phyloP scores from a whole-genome alignment of 1,140 invertebrate genomes.

The Lepidurus apus region DNA sequence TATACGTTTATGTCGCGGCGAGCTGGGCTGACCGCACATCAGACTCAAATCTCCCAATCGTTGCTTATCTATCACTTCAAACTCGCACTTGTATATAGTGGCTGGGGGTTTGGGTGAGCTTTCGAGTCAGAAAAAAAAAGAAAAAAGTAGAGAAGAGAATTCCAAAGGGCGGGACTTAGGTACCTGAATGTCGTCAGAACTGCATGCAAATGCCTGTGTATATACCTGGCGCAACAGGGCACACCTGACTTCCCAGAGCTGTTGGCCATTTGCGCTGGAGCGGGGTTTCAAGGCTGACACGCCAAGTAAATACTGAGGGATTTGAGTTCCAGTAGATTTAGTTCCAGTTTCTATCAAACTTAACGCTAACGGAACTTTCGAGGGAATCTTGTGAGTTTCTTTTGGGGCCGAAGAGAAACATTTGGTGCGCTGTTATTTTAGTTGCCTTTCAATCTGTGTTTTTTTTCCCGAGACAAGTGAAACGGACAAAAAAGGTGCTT shows the following conservation, averaged over 20 bases:
- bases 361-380: background rate
- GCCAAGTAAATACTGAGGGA: background rate
- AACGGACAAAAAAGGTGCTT: background rate
- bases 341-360: background rate
- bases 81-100: background rate
- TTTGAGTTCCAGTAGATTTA: no score
- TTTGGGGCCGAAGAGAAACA: background rate
- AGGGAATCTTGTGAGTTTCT: background rate
- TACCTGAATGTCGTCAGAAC: background rate
- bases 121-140: background rate
- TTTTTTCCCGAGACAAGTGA: background rate
- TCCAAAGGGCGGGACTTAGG: background rate
- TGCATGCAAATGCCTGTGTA: conserved; percentile 10
- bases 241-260: conserved; percentile 8
- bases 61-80: background rate
- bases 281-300: background rate
- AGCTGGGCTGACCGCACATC: background rate
- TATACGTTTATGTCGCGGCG: background rate
- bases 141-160: conserved; percentile 17
- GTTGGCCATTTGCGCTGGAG: background rate
- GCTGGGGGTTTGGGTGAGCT: background rate
- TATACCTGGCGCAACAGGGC: conserved; percentile 9
- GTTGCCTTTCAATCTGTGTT: background rate
- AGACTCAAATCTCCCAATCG: background rate
- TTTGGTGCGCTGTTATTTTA: background rate